These are phyloP conservation scores for Mactra quadrangularis DNA, from an alignment of 1,140 invertebrate species.

Conservation along the genomic window DNA sequence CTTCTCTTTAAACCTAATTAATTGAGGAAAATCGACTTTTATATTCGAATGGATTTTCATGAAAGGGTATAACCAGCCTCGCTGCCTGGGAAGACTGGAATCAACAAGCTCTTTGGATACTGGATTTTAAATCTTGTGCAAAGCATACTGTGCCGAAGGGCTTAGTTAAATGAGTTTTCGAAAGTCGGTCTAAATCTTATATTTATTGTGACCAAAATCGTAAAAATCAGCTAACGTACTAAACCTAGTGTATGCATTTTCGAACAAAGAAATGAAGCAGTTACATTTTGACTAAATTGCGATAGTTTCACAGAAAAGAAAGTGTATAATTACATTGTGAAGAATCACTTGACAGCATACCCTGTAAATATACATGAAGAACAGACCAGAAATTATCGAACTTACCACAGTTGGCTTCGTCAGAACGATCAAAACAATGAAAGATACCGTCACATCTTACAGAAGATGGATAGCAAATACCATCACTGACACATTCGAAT, in stretches of 20 bases:
- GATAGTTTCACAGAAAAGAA: background rate
- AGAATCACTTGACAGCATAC: background rate
- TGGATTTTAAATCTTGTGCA: too few species aligned
- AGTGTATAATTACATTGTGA: background rate
- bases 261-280: background rate
- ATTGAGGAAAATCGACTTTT: too few species aligned
- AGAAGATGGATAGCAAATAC: background rate
- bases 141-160: too few species aligned
- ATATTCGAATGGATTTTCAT: too few species aligned
- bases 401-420: constrained; percentile 19
- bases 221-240: background rate
- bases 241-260: background rate
- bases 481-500: constrained; percentile 10
- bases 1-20: too few species aligned
- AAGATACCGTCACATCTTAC: constrained; percentile 3
- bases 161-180: too few species aligned
- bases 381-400: background rate
- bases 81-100: too few species aligned
- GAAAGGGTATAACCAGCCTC: too few species aligned
- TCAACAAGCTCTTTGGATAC: too few species aligned
- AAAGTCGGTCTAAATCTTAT: too few species aligned
- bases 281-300: background rate
- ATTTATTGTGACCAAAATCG: too few species aligned
- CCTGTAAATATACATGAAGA: background rate
- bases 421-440: background rate